Evolutionary conservation across 2,888 invertebrate species (phyloP), one percentile per base, ranked within the genome.

Genomic region (Mythimna ferrago): DNA sequence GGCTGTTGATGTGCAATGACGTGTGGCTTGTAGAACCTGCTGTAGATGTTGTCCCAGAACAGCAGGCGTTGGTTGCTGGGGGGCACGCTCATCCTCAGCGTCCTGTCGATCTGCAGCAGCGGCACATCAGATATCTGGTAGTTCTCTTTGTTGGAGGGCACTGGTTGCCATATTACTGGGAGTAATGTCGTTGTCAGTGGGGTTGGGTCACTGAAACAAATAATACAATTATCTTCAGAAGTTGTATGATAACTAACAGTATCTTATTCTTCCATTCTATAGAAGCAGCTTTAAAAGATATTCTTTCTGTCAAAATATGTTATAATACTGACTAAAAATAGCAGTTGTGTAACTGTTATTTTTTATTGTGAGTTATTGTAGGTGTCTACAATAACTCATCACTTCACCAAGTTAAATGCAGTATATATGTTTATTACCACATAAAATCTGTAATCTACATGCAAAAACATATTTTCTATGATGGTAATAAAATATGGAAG

Each of bases 21-120:
- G 77, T 91, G 88, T 57, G 80, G 79, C 76, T 85, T 93, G 63
- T 94, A 93, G 81, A 93, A 95, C 58, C 86, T 91, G 4, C 83
- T 87, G 67, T 95, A 95, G 71, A 96, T 91, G 26, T 90, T 89
- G 32, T 95, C 94, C 95, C 95, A 95, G 72, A 95, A 94, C 10
- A 84, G 65, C 0, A 95, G 84, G 4, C 89, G 87, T 26, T 90
- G 89, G 62, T 89, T 91, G 9, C 80, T 73, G 0, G 85, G 80
- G 0, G 85, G 83, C 1, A 83, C 68, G 26, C 57, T 81, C 87
- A 94, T 89, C 3, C 65, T 78, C n/a, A 91, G n/a, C 0, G 65
- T 81, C 9, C 60, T 83, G 21, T 86, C 85, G 26, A 94, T 90
- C 11, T 87, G 73, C 1, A 95, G 82, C 14, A 91, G 87, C 0